A percentile compares a stretch with the other conserved stretches of the same genome.
phyloP scores from a whole-genome alignment of 2,888 invertebrate species.

The Athripsodes cinereus region DNA sequence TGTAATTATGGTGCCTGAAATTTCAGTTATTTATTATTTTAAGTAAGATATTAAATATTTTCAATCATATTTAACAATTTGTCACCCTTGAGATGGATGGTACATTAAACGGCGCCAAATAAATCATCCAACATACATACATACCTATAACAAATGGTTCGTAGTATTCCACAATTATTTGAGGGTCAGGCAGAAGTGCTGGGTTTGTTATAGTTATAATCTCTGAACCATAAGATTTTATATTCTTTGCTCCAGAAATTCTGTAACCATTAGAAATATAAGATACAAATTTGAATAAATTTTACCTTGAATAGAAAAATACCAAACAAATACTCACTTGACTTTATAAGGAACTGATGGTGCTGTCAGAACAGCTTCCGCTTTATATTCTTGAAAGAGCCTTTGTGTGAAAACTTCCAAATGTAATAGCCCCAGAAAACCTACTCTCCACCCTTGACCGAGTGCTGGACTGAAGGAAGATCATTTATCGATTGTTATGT shows the following conservation, averaged over 20 bases:
- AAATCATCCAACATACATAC: slow-evolving; percentile 7
- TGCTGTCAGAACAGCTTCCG: slow-evolving; percentile 76
- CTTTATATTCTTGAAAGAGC: slow-evolving; percentile 75
- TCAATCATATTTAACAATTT: not conserved
- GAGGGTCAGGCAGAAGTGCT: slow-evolving; percentile 59
- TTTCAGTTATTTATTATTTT: no score
- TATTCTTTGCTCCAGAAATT: slow-evolving; percentile 66
- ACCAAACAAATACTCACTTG: slow-evolving; percentile 33
- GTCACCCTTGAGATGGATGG: not conserved
- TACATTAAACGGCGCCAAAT: no score
- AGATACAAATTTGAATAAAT: not conserved
- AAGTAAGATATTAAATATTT: no score
- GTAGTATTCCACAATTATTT: slow-evolving; percentile 65
- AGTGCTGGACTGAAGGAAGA: slow-evolving; percentile 65
- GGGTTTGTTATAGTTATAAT: slow-evolving; percentile 69
- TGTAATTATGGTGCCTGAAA: slow-evolving; percentile 77
- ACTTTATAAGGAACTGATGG: slow-evolving; percentile 81
- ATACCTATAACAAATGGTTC: slow-evolving; percentile 82
- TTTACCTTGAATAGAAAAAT: not conserved
- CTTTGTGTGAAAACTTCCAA: slow-evolving; percentile 86
- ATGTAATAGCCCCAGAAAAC: slow-evolving; percentile 80
- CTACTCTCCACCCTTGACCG: slow-evolving; percentile 84
- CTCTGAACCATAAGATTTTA: slow-evolving; percentile 56
- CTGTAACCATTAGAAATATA: slow-evolving; percentile 46
- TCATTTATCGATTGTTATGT: not conserved